Conservation (phyloP, 2,113 vertebrate genomes). For the Sturnira hondurensis region DNA sequence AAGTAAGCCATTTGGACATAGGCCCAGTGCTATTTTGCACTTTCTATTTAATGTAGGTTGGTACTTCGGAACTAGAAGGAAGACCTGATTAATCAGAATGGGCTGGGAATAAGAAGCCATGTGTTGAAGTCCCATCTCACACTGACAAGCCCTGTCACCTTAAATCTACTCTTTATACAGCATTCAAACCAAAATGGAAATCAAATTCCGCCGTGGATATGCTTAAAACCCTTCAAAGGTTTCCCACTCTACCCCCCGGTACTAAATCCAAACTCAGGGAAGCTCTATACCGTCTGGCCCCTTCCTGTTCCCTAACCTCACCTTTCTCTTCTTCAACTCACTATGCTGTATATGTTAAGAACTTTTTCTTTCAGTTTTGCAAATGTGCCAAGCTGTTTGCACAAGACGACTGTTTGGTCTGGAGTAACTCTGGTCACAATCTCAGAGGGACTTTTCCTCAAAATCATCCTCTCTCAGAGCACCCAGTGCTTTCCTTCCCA, state of each 20-base stretch:
- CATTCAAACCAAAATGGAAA: not conserved
- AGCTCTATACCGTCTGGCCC: not conserved
- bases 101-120: not conserved
- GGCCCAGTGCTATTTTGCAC: not conserved
- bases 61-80: not conserved
- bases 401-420: not conserved
- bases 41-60: not conserved
- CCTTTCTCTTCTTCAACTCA: not conserved
- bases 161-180: not conserved
- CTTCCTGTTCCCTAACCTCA: not conserved
- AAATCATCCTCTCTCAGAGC: not conserved
- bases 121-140: not conserved
- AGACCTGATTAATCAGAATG: not conserved
- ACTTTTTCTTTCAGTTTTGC: not conserved
- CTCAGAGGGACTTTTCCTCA: not conserved
- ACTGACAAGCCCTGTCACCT: not conserved
- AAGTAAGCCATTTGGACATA: not conserved
- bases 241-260: not conserved
- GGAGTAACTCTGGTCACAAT: not conserved
- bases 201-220: not conserved
- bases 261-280: not conserved
- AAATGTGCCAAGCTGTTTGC: not conserved
- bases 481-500: not conserved
- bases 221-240: not conserved
- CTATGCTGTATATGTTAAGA: rapidly evolving